Evolutionary conservation across 2,888 invertebrate species (phyloP), one percentile per base, ranked within the genome.

Genomic region (Hemithea aestivaria): DNA sequence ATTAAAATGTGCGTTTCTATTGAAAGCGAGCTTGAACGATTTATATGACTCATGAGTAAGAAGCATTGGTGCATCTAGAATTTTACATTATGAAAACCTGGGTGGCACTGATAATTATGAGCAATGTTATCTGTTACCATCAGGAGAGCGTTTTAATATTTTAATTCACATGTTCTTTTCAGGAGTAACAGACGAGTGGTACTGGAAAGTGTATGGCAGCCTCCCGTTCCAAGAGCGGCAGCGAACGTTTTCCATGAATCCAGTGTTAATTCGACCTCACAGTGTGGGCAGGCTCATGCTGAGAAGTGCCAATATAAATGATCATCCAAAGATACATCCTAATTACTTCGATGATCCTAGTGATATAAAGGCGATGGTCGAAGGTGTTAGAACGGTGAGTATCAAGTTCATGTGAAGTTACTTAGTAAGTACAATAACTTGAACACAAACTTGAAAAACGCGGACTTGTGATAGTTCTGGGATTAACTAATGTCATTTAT

Each of bases 291-390:
- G 93, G 27, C 87, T 95, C 28, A 88, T 83, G 9, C 78, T 98
- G 31, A 90, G 90, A 40, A 92, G 92, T 35, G 75, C 85, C 0
- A 91, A 94, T 79, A 95, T 96, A 0, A 80, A 90, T 11, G 91
- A 93, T 34, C 91, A 92, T 74, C 97, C 97, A 0, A 77, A 89
- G 35, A 91, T 97, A 61, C 89, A 94, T 30, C 91, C 95, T 0
- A 96, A 97, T 77, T 97, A 96, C 73, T 93, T 96, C 66, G 84
- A 91, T 35, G 78, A 92, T 57, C 88, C 89, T 2, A 89, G 90
- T 16, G 97, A 97, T 67, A 60, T 95, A n/a, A 74, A 84, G 10
- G 90, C 91, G 3, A 87, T 96, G 77, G 88, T 94, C 7, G 92
- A 93, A 66, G 95, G 94, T 24, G 89, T 93, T 21, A 90, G 92